A percentile compares a stretch with the other conserved stretches of the same genome.
phyloP scores from a whole-genome alignment of 2,888 invertebrate genomes.

The Agelastica alni region DNA sequence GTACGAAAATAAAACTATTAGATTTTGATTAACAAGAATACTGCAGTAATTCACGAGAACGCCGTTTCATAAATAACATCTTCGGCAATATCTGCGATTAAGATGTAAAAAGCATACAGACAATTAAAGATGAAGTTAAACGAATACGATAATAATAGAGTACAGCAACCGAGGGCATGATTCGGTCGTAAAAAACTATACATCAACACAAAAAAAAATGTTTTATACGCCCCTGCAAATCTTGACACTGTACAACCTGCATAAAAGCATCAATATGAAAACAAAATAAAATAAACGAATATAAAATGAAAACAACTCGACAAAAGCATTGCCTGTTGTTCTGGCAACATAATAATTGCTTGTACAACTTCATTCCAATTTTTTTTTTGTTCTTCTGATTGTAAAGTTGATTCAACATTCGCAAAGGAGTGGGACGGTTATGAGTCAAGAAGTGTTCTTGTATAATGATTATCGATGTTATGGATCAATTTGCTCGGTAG shows the following conservation, averaged over 20 bases:
- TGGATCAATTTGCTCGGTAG: constrained; percentile 6
- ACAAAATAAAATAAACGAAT: constrained; percentile 19
- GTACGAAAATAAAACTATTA: no score
- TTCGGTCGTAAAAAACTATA: constrained; percentile 39
- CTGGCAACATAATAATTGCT: constrained; percentile 39
- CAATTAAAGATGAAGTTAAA: constrained; percentile 45
- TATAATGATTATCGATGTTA: constrained; percentile 16
- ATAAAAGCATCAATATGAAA: constrained; percentile 27
- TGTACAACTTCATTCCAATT: constrained; percentile 31
- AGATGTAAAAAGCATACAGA: constrained; percentile 44
- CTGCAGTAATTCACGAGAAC: constrained; percentile 7
- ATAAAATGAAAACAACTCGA: constrained; percentile 30
- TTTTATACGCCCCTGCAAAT: constrained; percentile 42
- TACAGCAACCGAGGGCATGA: constrained; percentile 44
- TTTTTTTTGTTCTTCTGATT: constrained; percentile 31
- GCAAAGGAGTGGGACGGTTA: constrained; percentile 9
- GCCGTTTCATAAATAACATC: constrained; percentile 21
- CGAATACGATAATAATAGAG: constrained; percentile 50
- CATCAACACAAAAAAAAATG: constrained; percentile 29
- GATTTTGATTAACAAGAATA: constrained; percentile 14
- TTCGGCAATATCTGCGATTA: constrained; percentile 36
- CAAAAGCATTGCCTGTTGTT: constrained; percentile 33
- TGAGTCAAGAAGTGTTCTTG: constrained; percentile 6
- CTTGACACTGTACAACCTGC: constrained; percentile 37
- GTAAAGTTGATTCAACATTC: constrained; percentile 27